Conservation (phyloP, 2,888 invertebrate genomes). For the Polyploca ridens region DNA sequence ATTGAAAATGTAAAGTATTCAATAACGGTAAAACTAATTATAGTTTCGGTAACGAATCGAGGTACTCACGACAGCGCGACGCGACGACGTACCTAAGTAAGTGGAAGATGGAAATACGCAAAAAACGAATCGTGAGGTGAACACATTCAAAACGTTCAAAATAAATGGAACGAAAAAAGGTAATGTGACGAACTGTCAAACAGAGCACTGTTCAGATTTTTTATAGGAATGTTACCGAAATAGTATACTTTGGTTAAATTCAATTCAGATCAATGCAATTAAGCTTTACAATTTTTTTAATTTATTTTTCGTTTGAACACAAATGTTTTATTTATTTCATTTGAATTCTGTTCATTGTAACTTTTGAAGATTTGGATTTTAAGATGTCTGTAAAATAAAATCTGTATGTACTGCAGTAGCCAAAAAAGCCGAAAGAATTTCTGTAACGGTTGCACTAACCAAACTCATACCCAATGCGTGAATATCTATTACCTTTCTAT, state of each 20-base stretch:
- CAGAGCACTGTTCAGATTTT: slow-evolving; percentile 21
- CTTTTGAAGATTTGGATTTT: not conserved
- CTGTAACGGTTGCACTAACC: not conserved
- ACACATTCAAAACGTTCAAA: slow-evolving; percentile 61
- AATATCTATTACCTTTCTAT: not conserved
- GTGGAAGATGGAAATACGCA: slow-evolving; percentile 62
- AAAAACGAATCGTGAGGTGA: slow-evolving; percentile 72
- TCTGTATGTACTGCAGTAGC: not conserved
- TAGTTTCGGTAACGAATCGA: slow-evolving; percentile 73
- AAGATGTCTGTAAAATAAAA: not conserved
- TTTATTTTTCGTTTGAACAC: not conserved
- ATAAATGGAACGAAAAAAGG: slow-evolving; percentile 53
- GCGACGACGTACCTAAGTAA: slow-evolving; percentile 48
- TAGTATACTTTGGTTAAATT: not conserved
- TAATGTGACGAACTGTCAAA: slow-evolving; percentile 50
- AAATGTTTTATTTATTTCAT: not conserved
- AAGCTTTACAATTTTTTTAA: not conserved
- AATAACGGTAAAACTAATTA: slow-evolving; percentile 79
- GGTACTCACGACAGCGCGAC: slow-evolving; percentile 61
- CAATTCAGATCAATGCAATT: slow-evolving; percentile 7
- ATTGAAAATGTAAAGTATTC: slow-evolving; percentile 69
- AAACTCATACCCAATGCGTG: not conserved
- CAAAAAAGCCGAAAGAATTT: not conserved
- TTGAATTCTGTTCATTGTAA: not conserved
- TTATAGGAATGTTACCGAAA: slow-evolving; percentile 6